Conservation (phyloP, 2,113 vertebrate species). For the Poecilia latipinna region DNA sequence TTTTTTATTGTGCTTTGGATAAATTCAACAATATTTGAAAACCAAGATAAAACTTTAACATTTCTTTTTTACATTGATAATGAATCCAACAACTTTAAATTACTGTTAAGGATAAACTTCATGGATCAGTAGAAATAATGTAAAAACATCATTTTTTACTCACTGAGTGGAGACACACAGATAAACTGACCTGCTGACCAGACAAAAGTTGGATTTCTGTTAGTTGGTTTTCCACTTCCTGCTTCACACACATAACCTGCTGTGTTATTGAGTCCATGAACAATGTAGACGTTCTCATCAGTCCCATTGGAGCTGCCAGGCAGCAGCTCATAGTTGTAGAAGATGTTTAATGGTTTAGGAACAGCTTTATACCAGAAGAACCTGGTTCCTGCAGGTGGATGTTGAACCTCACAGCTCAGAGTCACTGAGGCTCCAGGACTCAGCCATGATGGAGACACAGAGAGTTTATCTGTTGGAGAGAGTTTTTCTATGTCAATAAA, state of each 20-base stretch:
- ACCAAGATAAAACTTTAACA: no score
- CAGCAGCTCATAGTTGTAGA: constrained; percentile 28
- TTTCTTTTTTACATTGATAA: no score
- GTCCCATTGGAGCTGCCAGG: constrained; percentile 27
- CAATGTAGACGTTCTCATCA: constrained; percentile 25
- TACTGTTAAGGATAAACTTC: no score
- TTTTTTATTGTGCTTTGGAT: no score
- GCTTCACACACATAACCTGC: constrained; percentile 54
- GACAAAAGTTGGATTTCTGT: constrained; percentile 29
- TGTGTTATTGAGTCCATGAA: constrained; percentile 42
- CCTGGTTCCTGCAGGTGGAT: constrained; percentile 34
- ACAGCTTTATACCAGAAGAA: constrained; percentile 42
- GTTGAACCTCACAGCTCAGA: constrained; percentile 46
- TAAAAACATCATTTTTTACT: neutral
- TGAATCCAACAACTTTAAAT: no score
- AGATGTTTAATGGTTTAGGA: neutral
- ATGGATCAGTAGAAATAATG: no score
- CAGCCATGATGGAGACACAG: constrained; percentile 47
- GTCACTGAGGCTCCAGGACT: constrained; percentile 11
- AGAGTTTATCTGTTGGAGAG: constrained; percentile 8
- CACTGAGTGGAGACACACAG: neutral
- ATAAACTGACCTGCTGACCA: constrained; percentile 50
- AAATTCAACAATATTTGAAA: no score
- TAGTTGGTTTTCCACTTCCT: constrained; percentile 38
- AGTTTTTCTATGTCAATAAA: neutral